Conservation (phyloP, 2,113 vertebrate species). For the Podarcis muralis region DNA sequence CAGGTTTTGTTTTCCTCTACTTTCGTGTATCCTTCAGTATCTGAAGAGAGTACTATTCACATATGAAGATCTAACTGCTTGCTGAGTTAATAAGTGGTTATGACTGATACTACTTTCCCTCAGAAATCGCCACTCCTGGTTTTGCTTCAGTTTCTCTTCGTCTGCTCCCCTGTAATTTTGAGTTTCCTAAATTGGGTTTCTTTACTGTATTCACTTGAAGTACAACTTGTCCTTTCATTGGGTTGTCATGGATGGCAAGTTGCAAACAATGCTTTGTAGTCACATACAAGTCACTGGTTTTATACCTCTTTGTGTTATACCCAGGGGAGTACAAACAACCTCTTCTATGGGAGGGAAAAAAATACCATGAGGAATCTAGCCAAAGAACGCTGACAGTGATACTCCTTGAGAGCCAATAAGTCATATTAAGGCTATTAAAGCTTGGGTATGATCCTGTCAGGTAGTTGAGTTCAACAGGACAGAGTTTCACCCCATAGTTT, state of each 20-base stretch:
- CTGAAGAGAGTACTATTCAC: background rate
- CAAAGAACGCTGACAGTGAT: background rate
- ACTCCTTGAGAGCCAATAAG: slow-evolving; percentile 1
- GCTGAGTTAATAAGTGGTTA: background rate
- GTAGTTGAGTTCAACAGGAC: background rate
- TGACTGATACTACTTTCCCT: slow-evolving; percentile 1
- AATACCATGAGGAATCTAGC: background rate
- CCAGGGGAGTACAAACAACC: slow-evolving; percentile 18
- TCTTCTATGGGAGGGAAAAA: slow-evolving; percentile 26
- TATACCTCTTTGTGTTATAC: background rate
- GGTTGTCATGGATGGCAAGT: slow-evolving; percentile 55
- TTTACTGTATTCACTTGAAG: background rate
- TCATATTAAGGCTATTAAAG: slow-evolving; percentile 35
- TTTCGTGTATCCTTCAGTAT: background rate
- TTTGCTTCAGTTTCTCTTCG: slow-evolving; percentile 2
- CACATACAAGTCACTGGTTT: background rate
- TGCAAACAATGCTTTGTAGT: slow-evolving; percentile 37
- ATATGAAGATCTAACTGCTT: background rate
- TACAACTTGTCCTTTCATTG: slow-evolving; percentile 11
- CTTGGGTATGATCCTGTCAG: background rate
- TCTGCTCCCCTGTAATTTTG: slow-evolving; percentile 26
- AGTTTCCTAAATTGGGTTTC: slow-evolving; percentile 39
- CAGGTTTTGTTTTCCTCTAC: background rate
- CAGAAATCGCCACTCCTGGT: background rate
- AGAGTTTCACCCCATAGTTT: background rate